Evolutionary conservation across 2,113 vertebrate species (phyloP), one percentile per base, ranked within the genome.

Genomic region (Muscicapa adusta): DNA sequence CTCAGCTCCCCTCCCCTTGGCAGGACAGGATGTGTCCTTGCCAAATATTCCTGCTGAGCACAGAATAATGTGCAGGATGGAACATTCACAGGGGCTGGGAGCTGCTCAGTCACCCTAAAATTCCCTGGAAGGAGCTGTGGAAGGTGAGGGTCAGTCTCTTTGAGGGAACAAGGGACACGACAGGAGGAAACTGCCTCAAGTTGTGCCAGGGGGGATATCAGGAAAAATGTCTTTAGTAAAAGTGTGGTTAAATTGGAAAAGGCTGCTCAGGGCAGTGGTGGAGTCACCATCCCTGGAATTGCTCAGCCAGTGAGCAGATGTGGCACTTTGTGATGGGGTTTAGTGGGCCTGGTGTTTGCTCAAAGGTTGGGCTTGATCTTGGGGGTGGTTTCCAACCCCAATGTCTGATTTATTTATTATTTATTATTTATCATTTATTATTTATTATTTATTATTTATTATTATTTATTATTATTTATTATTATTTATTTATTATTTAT

Each of bases 21-120:
- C 75, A 28, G 60, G 3, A 9, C 25, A 7, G 60, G 45, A 5
- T 3, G 12, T 1, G 1, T 47, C 61, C 40, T 43, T 33, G 36
- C 45, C 72, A 72, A 8, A 10, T 36, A 9, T 18, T 61, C 51
- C 79, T 58, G 0, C 66, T 42, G 48, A 10, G 34, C 34, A 2
- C 3, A 22, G 80, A 9, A 18, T 25, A 6, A 14, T 18, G 24
- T 1, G 5, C 1, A 2, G 8, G 18, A 7, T 8, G 45, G 26
- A 34, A 13, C 5, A 5, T 3, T 20, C 33, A 3, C 12, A 3
- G 53, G 33, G 31, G 68, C 38, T 78, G 34, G 9, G 4, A 57
- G 57, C 8, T 47, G 48, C 5, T 38, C 4, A 6, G 36, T 11
- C 14, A 5, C 34, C 33, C 75, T 16, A 1, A 17, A 42, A 12